Evolutionary conservation across 1,140 invertebrate species (phyloP).

Genomic region (Frieseomelitta varia): DNA sequence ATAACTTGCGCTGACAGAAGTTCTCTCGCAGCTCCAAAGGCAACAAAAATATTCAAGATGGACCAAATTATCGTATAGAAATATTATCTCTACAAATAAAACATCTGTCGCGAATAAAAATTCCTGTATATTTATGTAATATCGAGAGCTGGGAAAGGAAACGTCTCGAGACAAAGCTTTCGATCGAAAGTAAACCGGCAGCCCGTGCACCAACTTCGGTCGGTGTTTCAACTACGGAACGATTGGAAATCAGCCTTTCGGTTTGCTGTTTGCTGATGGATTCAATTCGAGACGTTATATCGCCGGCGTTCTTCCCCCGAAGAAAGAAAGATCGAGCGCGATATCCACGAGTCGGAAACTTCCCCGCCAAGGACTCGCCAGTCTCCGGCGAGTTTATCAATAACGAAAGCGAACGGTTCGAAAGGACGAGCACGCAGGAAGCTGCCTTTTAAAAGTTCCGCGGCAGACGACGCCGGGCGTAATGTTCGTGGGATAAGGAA

Average conservation of each 20-base stretch:
- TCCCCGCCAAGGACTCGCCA: not conserved
- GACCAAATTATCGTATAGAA: no score
- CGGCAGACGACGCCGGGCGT: not conserved
- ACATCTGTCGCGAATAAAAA: no score
- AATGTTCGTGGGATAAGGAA: constrained; percentile 33
- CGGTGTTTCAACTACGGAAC: not conserved
- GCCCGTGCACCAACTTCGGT: not conserved
- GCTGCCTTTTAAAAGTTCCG: constrained; percentile 34
- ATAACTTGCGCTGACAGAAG: no score
- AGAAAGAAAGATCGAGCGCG: not conserved
- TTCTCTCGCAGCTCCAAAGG: no score
- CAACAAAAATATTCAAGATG: no score
- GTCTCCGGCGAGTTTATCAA: constrained; percentile 34
- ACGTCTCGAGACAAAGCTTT: not conserved
- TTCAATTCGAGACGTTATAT: constrained; percentile 1
- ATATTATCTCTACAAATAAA: no score
- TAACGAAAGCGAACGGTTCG: not conserved
- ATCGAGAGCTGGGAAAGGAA: not conserved
- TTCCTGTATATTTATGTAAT: no score
- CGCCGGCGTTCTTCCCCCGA: no score
- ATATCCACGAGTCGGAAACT: constrained; percentile 6
- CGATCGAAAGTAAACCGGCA: not conserved
- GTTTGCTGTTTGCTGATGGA: not conserved
- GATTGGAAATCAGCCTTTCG: not conserved
- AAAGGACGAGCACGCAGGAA: not conserved